Percentiles rank a stretch among this genome's conserved stretches.
phyloP scores from a whole-genome alignment of 1,140 invertebrate genomes.

The Zaprionus taronus region DNA sequence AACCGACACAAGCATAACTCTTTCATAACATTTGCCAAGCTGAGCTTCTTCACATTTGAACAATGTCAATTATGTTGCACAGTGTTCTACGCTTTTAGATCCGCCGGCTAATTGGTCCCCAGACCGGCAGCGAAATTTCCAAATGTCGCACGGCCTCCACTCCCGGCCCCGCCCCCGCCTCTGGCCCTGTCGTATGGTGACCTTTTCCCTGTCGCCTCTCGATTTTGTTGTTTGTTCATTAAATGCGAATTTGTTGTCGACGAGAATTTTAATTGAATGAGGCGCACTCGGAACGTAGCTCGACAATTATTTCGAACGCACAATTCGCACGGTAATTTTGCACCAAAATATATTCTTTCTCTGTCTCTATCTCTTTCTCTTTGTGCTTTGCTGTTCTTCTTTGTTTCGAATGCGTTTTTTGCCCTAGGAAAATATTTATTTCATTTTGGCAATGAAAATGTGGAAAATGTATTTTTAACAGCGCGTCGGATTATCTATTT shows the following conservation, averaged over 20 bases:
- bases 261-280: slow-evolving; percentile 42
- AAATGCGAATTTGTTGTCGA: slow-evolving; percentile 23
- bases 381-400: slow-evolving; percentile 10
- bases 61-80: not conserved
- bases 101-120: slow-evolving; percentile 14
- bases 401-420: slow-evolving; percentile 51
- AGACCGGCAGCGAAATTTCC: slow-evolving; percentile 32
- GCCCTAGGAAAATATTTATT: slow-evolving; percentile 37
- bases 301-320: slow-evolving; percentile 24
- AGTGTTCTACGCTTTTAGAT: not conserved
- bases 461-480: slow-evolving; percentile 68
- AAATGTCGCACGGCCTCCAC: not conserved
- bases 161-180: not conserved
- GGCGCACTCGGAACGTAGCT: not conserved
- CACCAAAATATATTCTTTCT: not conserved
- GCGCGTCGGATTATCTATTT: slow-evolving; percentile 34
- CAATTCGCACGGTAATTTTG: slow-evolving; percentile 8
- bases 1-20: too few relatives aligned
- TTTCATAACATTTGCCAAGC: too few relatives aligned
- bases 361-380: slow-evolving; percentile 9
- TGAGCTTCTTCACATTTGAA: too few relatives aligned
- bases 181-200: slow-evolving; percentile 2
- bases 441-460: slow-evolving; percentile 75
- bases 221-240: slow-evolving; percentile 31
- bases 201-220: slow-evolving; percentile 21